Conservation (phyloP, 2,113 vertebrate genomes). For the Ia io region DNA sequence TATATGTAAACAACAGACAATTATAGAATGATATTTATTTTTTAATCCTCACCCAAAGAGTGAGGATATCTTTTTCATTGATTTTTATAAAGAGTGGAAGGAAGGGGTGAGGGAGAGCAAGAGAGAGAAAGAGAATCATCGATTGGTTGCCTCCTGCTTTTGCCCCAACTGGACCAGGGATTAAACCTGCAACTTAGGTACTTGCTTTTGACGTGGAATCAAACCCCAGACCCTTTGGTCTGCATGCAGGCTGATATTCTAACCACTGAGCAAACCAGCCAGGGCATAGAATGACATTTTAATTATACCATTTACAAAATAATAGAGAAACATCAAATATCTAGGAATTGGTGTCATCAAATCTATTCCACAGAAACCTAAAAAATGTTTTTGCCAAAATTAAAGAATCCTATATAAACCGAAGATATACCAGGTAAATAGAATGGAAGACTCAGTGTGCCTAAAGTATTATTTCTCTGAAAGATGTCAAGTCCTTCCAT, state of each 20-base stretch:
- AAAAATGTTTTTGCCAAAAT: not conserved
- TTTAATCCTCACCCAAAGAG: no score
- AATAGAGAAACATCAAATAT: not conserved
- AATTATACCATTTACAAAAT: not conserved
- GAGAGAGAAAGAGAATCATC: no score
- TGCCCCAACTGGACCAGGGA: no score
- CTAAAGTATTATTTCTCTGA: not conserved
- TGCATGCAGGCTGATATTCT: no score
- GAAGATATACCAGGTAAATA: not conserved
- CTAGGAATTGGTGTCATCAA: not conserved
- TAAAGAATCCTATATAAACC: not conserved
- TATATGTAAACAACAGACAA: not conserved
- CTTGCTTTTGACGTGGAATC: no score
- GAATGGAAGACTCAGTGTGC: not conserved
- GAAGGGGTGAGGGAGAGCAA: no score
- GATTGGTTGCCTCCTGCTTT: no score
- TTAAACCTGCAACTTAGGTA: no score
- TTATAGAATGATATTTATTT: not conserved
- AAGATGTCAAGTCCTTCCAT: not conserved
- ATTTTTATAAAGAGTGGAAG: no score
- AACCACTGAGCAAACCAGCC: no score
- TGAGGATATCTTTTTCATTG: no score
- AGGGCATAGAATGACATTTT: not conserved
- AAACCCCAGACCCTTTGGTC: no score
- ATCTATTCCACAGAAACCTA: not conserved